Evolutionary conservation across 2,797 vertebrate species (phyloP), one percentile per base, ranked within the genome.

Genomic region (Clarias platycephalus): DNA sequence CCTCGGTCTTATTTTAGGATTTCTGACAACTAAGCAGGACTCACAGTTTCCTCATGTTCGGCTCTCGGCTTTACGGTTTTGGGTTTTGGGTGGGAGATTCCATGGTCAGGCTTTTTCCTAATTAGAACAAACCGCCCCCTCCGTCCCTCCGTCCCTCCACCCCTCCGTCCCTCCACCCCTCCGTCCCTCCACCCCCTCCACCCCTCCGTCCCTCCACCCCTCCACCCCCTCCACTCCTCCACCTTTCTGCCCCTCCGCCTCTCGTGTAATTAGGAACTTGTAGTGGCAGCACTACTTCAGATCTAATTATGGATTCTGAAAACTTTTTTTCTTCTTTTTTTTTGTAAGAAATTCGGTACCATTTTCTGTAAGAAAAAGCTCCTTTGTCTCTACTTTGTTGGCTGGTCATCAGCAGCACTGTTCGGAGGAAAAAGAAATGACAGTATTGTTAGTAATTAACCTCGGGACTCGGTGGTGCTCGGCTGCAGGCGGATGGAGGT

Each of bases 71-170:
- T 28, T n/a, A 6, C 28, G 13, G 15, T 44, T 44, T 22, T 20
- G 18, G 76, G 76, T 22, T 44, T 70, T 60, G 66, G 67, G 77
- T 71, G 53, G 58, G 37, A 71, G 28, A 62, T 76, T 53, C 58
- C 31, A 80, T 75, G 80, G 75, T 57, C 75, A 82, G 82, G 80
- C 67, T 49, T 68, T 26, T 82, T 82, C 79, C 63, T 86, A 26
- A n/a, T 55, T 84, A 74, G n/a, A 66, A 68, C 63, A 79, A 84
- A 80, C 24, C 64, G 16, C 13, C n/a, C n/a, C 6, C 12, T 10
- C 12, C n/a, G 28, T 22, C 24, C 20, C 22, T 20, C 6, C 37
- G 6, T 5, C 37, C 5, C 37, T 37, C 10, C 70, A 22, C 63
- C 63, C 10, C 4, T n/a, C 26, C n/a, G 12, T 24, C 2, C 10